A percentile compares a stretch with the other conserved stretches of the same genome.
Evolutionary conservation across 2,888 invertebrate genomes (phyloP).

Genomic region (Noctua pronuba): DNA sequence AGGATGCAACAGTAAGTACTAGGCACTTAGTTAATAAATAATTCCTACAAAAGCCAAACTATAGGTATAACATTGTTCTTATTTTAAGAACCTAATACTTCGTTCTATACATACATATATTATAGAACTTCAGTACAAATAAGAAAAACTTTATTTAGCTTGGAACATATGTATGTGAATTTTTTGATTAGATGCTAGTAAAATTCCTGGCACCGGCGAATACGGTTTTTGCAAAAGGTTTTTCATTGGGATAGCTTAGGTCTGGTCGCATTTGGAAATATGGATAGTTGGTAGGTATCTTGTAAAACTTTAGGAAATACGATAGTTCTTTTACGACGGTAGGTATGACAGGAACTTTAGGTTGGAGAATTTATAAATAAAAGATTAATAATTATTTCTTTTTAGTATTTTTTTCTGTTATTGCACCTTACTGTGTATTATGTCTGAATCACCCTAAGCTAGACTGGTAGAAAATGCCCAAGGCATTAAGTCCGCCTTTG

Average conservation of each 20-base stretch:
- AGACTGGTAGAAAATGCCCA: no score
- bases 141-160: not conserved
- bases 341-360: not conserved
- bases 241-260: not conserved
- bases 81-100: not conserved
- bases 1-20: conserved; percentile 7
- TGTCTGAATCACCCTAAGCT: no score
- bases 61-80: not conserved
- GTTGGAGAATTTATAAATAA: not conserved
- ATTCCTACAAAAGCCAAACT: not conserved
- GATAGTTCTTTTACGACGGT: not conserved
- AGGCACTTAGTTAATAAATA: conserved; percentile 4
- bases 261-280: not conserved
- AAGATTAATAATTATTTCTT: not conserved
- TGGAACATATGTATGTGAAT: not conserved
- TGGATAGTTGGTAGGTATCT: not conserved
- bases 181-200: not conserved
- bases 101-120: no score
- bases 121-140: not conserved
- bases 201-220: not conserved
- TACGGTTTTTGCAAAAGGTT: not conserved
- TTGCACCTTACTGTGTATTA: no score
- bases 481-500: no score
- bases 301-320: not conserved
- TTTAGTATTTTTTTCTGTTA: no score